phyloP scores from a whole-genome alignment of 2,888 invertebrate species.

The Druceiella hillmani region DNA sequence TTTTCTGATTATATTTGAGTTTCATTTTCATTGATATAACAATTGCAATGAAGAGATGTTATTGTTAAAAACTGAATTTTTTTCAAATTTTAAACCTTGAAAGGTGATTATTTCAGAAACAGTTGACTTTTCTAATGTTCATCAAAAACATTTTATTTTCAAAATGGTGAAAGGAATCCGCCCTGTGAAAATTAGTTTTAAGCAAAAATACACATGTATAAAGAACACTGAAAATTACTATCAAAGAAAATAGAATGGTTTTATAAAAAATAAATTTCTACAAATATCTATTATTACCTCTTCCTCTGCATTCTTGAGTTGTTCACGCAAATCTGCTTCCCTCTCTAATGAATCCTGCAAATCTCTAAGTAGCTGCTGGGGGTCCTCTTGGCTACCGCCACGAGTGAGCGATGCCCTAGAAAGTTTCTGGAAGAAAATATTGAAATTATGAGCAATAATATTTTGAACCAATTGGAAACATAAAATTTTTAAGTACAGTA shows the following conservation, averaged over 20 bases:
- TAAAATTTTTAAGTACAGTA: no score
- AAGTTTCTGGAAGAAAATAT: slow-evolving; percentile 63
- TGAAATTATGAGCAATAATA: neutral
- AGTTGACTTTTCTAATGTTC: no score
- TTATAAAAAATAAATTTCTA: slow-evolving; percentile 4
- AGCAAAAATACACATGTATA: slow-evolving; percentile 1
- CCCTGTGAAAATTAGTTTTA: slow-evolving; percentile 3
- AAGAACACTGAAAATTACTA: slow-evolving; percentile 8
- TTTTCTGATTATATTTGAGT: no score
- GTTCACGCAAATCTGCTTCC: slow-evolving; percentile 90
- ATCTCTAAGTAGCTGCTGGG: slow-evolving; percentile 76
- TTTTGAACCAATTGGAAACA: slow-evolving; percentile 2
- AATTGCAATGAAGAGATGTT: no score
- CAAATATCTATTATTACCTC: slow-evolving; percentile 54
- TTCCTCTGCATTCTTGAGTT: slow-evolving; percentile 87
- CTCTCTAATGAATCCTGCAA: slow-evolving; percentile 88
- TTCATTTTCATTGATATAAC: no score
- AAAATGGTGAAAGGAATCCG: no score
- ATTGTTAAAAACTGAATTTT: no score
- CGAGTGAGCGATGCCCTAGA: slow-evolving; percentile 70
- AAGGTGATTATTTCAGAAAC: no score
- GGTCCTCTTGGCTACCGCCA: slow-evolving; percentile 76
- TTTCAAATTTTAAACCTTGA: no score
- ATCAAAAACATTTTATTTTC: no score
- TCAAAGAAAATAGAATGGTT: slow-evolving; percentile 15